A percentile compares a stretch with the other conserved stretches of the same genome.
phyloP scores from a whole-genome alignment of 1,140 invertebrate genomes.

The Tetramorium simillimum region DNA sequence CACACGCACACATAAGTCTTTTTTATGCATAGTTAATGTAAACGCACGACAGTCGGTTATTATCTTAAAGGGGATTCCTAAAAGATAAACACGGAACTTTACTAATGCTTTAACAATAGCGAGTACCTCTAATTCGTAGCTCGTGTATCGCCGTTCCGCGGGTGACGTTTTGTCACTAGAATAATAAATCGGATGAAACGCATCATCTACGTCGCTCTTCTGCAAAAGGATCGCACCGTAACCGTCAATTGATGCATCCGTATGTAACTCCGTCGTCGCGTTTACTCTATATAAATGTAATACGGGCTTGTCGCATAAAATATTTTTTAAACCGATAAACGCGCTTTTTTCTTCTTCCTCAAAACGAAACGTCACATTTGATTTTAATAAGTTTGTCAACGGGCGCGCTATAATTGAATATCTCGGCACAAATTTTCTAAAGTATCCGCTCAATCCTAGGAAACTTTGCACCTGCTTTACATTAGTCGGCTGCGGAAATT shows the following conservation, averaged over 20 bases:
- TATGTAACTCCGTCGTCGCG: background rate
- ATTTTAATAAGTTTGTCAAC: background rate
- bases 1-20: background rate
- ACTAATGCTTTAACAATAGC: background rate
- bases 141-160: background rate
- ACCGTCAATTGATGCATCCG: background rate
- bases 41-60: background rate
- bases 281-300: background rate
- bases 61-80: background rate
- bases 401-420: background rate
- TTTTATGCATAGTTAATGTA: background rate
- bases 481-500: background rate
- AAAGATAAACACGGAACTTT: slow-evolving; percentile 16
- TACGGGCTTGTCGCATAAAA: background rate
- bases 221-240: slow-evolving; percentile 8
- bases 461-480: background rate
- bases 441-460: background rate
- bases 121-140: slow-evolving; percentile 2
- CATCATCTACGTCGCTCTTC: background rate
- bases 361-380: background rate
- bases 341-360: background rate
- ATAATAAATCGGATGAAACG: background rate
- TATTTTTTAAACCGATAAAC: background rate
- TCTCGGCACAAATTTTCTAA: slow-evolving; percentile 6
- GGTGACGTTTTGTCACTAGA: background rate